phyloP scores from a whole-genome alignment of 2,888 invertebrate genomes.

The Exocentrus adspersus region DNA sequence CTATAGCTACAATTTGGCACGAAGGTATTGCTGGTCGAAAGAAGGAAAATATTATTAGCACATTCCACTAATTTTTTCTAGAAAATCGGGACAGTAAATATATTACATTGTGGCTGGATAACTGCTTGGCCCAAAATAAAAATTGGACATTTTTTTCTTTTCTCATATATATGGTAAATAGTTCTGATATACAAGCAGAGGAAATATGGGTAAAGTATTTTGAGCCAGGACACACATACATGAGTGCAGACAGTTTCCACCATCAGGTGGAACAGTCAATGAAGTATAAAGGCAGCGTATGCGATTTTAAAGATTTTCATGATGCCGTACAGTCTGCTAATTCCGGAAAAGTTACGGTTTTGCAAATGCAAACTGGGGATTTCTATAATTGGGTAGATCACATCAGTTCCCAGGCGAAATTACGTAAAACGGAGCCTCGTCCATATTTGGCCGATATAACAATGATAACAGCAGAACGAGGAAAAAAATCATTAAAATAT shows the following conservation, averaged over 20 bases:
- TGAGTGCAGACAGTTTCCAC: neutral
- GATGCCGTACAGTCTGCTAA: neutral
- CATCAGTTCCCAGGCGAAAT: neutral
- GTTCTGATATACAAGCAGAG: neutral
- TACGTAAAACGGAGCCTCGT: neutral
- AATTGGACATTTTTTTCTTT: no score
- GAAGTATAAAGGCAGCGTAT: constrained; percentile 1
- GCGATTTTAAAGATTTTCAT: constrained; percentile 7
- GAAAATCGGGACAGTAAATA: neutral
- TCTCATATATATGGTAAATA: no score
- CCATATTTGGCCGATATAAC: neutral
- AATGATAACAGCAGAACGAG: neutral
- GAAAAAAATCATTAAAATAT: neutral
- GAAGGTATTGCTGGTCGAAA: neutral
- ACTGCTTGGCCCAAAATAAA: no score
- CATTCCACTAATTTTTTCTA: neutral
- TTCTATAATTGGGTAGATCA: constrained; percentile 2
- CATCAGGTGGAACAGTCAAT: constrained; percentile 12
- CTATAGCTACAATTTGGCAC: constrained; percentile 5
- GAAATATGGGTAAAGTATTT: neutral
- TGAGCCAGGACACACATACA: neutral
- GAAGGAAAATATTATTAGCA: neutral
- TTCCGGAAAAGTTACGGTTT: neutral
- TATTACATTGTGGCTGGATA: constrained; percentile 1
- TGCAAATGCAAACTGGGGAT: neutral